A percentile compares a stretch with the other conserved stretches of the same genome.
phyloP scores from a whole-genome alignment of 2,797 vertebrate genomes.

The Salarias fasciatus region DNA sequence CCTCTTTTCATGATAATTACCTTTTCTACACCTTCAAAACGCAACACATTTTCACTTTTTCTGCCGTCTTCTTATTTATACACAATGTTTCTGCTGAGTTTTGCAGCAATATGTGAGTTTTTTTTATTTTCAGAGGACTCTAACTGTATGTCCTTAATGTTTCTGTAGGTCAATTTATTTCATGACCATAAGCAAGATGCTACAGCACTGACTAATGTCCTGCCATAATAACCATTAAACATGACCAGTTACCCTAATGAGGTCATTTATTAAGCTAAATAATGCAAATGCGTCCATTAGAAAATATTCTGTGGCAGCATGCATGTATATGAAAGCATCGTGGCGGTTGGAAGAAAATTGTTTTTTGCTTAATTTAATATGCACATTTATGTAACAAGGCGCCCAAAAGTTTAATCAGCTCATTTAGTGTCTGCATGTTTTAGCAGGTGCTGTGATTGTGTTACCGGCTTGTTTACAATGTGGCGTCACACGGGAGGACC shows the following conservation, averaged over 20 bases:
- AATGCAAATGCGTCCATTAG: conserved; percentile 32
- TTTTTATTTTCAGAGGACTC: background rate
- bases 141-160: background rate
- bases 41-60: too few species aligned
- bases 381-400: background rate
- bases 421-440: background rate
- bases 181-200: conserved; percentile 30
- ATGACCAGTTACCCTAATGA: conserved; percentile 36
- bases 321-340: background rate
- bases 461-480: background rate
- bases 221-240: conserved; percentile 24
- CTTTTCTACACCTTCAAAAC: too few species aligned
- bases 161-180: conserved; percentile 31
- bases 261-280: conserved; percentile 40
- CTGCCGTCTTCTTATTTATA: too few species aligned
- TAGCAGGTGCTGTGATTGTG: background rate
- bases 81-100: too few species aligned
- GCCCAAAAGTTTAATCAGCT: conserved; percentile 10
- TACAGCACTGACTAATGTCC: conserved; percentile 30
- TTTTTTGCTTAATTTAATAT: conserved; percentile 3
- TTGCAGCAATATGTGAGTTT: too few species aligned
- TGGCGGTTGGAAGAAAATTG: background rate
- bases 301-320: background rate
- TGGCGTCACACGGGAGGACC: background rate
- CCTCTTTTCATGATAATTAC: background rate